Percentiles rank a stretch among this genome's conserved stretches.
Conservation (phyloP, 2,888 invertebrate genomes). For the Lycaena phlaeas region DNA sequence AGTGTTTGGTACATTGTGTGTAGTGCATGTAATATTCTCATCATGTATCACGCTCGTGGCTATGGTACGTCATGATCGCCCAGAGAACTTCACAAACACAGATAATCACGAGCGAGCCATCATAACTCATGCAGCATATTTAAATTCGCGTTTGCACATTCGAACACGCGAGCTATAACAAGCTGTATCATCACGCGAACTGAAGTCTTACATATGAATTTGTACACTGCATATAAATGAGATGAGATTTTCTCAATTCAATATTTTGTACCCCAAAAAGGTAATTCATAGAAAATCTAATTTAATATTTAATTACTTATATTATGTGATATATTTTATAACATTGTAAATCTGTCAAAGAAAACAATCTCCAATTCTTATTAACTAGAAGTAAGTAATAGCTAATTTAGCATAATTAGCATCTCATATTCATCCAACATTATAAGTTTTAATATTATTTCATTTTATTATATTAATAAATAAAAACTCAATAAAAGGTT, state of each 20-base stretch:
- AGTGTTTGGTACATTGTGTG: constrained; percentile 10
- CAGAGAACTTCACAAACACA: constrained; percentile 27
- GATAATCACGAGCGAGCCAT: constrained; percentile 41
- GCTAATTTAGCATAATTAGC: no score
- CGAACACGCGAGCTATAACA: constrained; percentile 42
- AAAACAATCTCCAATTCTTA: no score
- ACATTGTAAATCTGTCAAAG: no score
- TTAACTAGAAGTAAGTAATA: no score
- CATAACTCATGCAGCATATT: constrained; percentile 33
- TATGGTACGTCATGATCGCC: constrained; percentile 17
- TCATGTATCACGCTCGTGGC: constrained; percentile 16
- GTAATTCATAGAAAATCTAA: no score
- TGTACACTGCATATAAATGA: not conserved
- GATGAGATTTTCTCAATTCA: not conserved
- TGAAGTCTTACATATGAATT: constrained; percentile 21
- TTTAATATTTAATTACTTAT: no score
- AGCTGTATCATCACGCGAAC: constrained; percentile 42
- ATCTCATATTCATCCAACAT: no score
- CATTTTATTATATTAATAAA: no score
- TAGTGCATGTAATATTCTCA: constrained; percentile 16
- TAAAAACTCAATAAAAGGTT: no score
- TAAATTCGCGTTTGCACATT: constrained; percentile 44
- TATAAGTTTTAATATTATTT: no score
- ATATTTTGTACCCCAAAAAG: no score
- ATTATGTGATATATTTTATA: no score